These are phyloP conservation scores for Glaucomys volans DNA, from an alignment of 2,113 vertebrate species.

Conservation along the genomic window DNA sequence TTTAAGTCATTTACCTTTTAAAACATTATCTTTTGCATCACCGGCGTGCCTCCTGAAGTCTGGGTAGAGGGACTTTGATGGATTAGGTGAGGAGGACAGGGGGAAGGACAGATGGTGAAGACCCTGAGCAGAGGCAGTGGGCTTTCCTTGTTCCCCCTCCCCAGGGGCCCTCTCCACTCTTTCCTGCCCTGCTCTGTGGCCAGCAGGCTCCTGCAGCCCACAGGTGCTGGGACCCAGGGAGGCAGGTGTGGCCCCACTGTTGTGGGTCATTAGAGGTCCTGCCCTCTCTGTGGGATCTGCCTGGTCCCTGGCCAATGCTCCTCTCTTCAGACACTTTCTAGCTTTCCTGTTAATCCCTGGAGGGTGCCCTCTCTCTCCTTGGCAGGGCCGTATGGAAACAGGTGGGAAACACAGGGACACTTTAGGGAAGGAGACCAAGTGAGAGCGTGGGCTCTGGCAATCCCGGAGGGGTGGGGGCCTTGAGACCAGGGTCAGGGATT, in stretches of 20 bases:
- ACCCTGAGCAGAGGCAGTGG: rapidly evolving
- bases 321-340: not conserved
- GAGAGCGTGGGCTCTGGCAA: too few relatives aligned
- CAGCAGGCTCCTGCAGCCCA: not conserved
- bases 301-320: not conserved
- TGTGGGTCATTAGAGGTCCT: not conserved
- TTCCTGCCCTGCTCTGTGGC: not conserved
- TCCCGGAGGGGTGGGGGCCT: not conserved
- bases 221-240: not conserved
- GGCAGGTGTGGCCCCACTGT: not conserved
- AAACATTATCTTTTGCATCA: not conserved
- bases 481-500: not conserved
- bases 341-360: not conserved
- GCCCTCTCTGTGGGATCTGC: not conserved
- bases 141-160: not conserved
- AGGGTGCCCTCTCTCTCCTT: not conserved
- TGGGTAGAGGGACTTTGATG: not conserved
- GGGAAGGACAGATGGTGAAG: not conserved
- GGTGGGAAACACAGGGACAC: not conserved
- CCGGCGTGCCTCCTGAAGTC: not conserved
- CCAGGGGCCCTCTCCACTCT: rapidly evolving
- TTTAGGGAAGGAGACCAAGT: not conserved
- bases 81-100: not conserved
- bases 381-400: not conserved
- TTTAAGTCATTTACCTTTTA: not conserved